phyloP scores from a whole-genome alignment of 2,888 invertebrate species.

The Napeogenes sylphis region DNA sequence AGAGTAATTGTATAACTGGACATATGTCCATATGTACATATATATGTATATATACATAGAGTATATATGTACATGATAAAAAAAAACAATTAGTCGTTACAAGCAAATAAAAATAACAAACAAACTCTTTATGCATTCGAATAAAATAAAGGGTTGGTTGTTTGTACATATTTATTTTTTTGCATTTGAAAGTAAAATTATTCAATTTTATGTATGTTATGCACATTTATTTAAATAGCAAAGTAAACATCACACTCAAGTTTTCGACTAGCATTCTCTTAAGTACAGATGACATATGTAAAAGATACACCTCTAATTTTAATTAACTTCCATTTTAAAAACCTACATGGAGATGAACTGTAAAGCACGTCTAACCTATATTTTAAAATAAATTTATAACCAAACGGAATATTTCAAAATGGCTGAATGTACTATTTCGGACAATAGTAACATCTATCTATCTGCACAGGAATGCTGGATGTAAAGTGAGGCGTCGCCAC shows the following conservation, averaged over 20 bases:
- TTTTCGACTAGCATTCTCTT: slow-evolving; percentile 17
- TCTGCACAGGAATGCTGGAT: slow-evolving; percentile 23
- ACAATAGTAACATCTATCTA: slow-evolving; percentile 9
- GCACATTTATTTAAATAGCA: slow-evolving; percentile 22
- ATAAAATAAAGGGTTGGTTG: neutral
- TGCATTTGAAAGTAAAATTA: slow-evolving; percentile 18
- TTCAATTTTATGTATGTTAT: slow-evolving; percentile 11
- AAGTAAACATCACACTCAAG: slow-evolving; percentile 19
- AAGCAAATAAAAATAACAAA: no score
- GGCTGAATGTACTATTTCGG: slow-evolving; percentile 8
- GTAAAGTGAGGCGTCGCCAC: slow-evolving; percentile 34
- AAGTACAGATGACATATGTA: slow-evolving; percentile 14
- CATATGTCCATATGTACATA: no score
- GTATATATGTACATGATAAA: no score
- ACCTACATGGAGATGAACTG: no score
- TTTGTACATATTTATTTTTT: slow-evolving; percentile 6
- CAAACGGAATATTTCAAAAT: slow-evolving; percentile 4
- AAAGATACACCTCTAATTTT: slow-evolving; percentile 12
- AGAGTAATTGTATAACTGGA: no score
- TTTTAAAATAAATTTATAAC: slow-evolving; percentile 11
- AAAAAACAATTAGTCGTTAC: no score
- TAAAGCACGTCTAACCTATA: slow-evolving; percentile 2
- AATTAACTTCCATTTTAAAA: slow-evolving; percentile 1
- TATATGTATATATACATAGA: no score
- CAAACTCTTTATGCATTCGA: neutral